Evolutionary conservation across 2,113 vertebrate genomes (phyloP).

Genomic region (Falco punctatus): DNA sequence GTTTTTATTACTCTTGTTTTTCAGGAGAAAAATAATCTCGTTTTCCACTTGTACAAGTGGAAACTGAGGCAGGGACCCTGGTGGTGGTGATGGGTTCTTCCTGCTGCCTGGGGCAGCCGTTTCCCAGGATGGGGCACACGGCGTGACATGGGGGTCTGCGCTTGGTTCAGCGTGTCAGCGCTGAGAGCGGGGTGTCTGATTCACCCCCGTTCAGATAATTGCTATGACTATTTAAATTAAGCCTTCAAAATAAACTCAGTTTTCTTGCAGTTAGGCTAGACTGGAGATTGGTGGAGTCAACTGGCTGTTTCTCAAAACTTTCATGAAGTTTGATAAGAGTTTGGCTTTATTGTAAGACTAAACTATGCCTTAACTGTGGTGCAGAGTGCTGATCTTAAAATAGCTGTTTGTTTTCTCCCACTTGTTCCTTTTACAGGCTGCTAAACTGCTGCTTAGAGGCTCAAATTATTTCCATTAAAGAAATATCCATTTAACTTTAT

Average conservation of each 20-base stretch:
- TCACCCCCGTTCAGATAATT: not conserved
- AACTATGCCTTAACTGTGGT: not conserved
- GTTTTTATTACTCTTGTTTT: rapidly evolving
- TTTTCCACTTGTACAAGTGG: not conserved
- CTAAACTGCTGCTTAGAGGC: not conserved
- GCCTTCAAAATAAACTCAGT: not conserved
- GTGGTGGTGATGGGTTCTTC: not conserved
- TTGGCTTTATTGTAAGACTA: not conserved
- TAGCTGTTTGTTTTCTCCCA: not conserved
- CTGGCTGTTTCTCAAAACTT: not conserved
- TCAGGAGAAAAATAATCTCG: no score
- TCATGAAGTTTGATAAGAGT: not conserved
- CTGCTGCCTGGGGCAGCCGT: not conserved
- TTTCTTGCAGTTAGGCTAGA: not conserved
- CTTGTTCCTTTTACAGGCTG: not conserved
- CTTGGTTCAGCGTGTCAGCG: not conserved
- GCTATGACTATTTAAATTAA: not conserved
- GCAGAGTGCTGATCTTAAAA: not conserved
- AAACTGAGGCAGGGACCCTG: not conserved
- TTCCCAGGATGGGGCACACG: rapidly evolving
- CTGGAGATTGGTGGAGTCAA: not conserved
- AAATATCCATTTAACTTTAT: not conserved
- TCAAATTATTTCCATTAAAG: not conserved
- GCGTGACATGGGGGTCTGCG: rapidly evolving
- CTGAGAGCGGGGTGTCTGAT: not conserved